phyloP scores from a whole-genome alignment of 2,888 invertebrate species.

The Andrena bucephala region DNA sequence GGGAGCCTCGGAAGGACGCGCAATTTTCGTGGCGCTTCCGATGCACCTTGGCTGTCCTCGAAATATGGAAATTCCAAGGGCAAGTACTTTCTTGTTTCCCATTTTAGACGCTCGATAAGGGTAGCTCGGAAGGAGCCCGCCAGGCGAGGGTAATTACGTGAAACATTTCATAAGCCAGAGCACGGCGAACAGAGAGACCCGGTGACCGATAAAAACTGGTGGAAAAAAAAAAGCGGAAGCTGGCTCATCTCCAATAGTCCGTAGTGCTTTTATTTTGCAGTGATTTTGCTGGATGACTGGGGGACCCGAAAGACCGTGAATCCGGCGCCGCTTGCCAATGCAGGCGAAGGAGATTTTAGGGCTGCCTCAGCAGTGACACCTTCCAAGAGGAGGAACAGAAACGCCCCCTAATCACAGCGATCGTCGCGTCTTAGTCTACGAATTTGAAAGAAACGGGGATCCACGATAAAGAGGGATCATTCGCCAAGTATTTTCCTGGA shows the following conservation, averaged over 20 bases:
- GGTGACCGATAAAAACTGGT: constrained; percentile 1
- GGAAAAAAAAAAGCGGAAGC: background rate
- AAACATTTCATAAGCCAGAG: constrained; percentile 44
- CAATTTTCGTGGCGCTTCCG: constrained; percentile 60
- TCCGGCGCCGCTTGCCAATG: background rate
- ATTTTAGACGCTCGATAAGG: constrained; percentile 59
- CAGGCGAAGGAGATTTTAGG: background rate
- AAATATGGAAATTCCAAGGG: constrained; percentile 71
- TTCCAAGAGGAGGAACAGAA: background rate
- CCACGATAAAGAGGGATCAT: background rate
- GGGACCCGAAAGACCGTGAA: background rate
- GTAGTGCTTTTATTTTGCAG: constrained; percentile 54
- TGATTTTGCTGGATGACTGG: constrained; percentile 12
- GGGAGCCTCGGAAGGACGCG: constrained; percentile 33
- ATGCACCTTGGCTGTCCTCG: constrained; percentile 41
- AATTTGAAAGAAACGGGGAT: background rate
- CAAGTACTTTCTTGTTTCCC: constrained; percentile 55
- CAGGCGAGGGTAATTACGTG: constrained; percentile 39
- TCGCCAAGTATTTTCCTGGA: background rate
- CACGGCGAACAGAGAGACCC: constrained; percentile 3
- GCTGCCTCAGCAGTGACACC: background rate
- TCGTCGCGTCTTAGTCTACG: background rate
- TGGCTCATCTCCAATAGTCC: constrained; percentile 34
- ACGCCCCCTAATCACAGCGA: background rate
- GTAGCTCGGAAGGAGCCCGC: background rate